Evolutionary conservation across 2,113 vertebrate species (phyloP), one percentile per base, ranked within the genome.

Genomic region (Ellobius talpinus): DNA sequence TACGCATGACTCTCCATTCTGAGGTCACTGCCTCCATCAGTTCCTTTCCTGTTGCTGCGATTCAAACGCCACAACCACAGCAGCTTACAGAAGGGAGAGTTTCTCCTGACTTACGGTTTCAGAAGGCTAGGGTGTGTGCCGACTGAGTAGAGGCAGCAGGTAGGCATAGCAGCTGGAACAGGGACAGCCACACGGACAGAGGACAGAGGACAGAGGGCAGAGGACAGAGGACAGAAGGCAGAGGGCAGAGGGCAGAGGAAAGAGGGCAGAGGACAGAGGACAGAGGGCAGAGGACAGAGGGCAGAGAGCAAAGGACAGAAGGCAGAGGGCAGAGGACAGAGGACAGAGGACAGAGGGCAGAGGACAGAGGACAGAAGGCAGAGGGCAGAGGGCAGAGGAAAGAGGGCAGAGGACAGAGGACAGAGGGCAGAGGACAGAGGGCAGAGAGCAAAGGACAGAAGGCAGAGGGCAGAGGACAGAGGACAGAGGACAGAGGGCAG

Each of bases 161-260:
- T 21, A 13, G 33, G 10, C 36, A 26, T 14, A 16, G 21, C 52
- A 58, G 23, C 72, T 42, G 9, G 17, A 42, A 55, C 33, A 52
- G 31, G 52, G 33, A 24, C 52, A 84, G 55, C 3, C 33, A 82
- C 3, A 39, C 11, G 58, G 19, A 50, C 45, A 77, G 10, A 76
- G 31, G 36, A n/a, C 36, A 73, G n/a, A 39, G 31, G 31, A 36
- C 66, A 68, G 66, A 36, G 70, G 68, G 33, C 36, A 7, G 31
- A 5, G 66, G 66, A 1, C 3, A 5, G 3, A 3, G 66, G 14
- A 19, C n/a, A n/a, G n/a, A n/a, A n/a, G n/a, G n/a, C n/a, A n/a
- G n/a, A n/a, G n/a, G n/a, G n/a, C n/a, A 2, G 0, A 3, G 36
- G 3, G 36, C 36, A 7, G 31, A 5, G 66, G 66, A 1, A 3